Conservation (phyloP, 2,888 invertebrate genomes). For the Eumerus sabulonum region DNA sequence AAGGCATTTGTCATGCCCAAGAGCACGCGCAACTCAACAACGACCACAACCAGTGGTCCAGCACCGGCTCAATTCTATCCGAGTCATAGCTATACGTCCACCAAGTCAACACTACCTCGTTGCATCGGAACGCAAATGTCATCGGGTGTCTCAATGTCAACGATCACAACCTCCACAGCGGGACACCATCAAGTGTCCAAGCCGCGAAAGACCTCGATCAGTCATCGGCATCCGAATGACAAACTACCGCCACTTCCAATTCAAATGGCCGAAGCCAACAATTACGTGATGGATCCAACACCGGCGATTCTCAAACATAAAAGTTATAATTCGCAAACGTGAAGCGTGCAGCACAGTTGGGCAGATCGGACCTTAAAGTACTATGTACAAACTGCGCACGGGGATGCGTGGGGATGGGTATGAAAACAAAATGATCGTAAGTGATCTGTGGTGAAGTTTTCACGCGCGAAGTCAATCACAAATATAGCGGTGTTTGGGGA, state of each 20-base stretch:
- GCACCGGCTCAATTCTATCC: conserved; percentile 53
- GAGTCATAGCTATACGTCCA: conserved; percentile 48
- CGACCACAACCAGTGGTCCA: conserved; percentile 46
- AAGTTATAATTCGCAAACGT: conserved; percentile 76
- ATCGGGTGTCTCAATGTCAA: conserved; percentile 65
- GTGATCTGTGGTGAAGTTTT: conserved; percentile 11
- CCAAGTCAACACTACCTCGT: conserved; percentile 48
- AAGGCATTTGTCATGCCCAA: conserved; percentile 91
- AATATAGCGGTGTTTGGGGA: conserved; percentile 63
- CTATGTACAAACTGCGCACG: conserved; percentile 37
- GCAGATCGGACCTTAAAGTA: conserved; percentile 38
- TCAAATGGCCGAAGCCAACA: conserved; percentile 84
- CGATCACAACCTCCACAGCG: conserved; percentile 32
- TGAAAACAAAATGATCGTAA: not conserved
- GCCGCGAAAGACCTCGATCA: conserved; percentile 81
- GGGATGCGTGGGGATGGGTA: too few relatives aligned
- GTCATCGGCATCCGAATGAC: conserved; percentile 88
- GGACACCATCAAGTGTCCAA: conserved; percentile 75
- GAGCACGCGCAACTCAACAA: conserved; percentile 77
- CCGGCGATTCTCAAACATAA: conserved; percentile 77
- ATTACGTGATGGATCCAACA: conserved; percentile 82
- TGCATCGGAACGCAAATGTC: conserved; percentile 70
- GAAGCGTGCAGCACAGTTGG: conserved; percentile 40
- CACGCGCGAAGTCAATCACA: conserved; percentile 56
- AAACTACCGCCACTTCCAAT: conserved; percentile 85